A percentile compares a stretch with the other conserved stretches of the same genome.
These are phyloP conservation scores for Porites divaricata DNA, from an alignment of 92 coral and sea anemone genomes.

Conservation along the genomic window DNA sequence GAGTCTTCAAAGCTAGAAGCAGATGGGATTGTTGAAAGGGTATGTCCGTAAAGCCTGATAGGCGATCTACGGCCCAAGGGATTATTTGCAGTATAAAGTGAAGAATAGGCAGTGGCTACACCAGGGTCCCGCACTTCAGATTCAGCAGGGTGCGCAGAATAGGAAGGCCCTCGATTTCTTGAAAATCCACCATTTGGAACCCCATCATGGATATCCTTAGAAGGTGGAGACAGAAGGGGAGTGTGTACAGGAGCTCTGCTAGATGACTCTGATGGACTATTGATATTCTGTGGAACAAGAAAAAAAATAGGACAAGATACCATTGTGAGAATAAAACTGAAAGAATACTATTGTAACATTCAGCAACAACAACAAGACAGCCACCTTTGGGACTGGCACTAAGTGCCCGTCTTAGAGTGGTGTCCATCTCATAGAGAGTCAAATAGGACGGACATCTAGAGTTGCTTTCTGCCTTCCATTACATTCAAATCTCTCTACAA, in stretches of 20 bases:
- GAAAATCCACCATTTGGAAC: neutral
- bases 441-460: too few species aligned
- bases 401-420: too few species aligned
- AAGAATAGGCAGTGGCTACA: slow-evolving; percentile 17
- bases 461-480: too few species aligned
- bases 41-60: slow-evolving; percentile 8
- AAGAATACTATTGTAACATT: too few species aligned
- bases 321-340: neutral
- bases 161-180: slow-evolving; percentile 11
- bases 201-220: slow-evolving; percentile 19
- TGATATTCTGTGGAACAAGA: slow-evolving; percentile 2
- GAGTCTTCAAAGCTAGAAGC: slow-evolving; percentile 79
- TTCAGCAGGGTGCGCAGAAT: neutral
- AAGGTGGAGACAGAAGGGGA: slow-evolving; percentile 36
- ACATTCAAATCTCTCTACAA: too few species aligned
- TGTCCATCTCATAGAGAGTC: too few species aligned
- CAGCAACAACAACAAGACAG: too few species aligned
- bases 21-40: slow-evolving; percentile 34
- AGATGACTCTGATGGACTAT: neutral
- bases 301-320: neutral
- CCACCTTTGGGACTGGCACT: too few species aligned
- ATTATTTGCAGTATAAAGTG: slow-evolving; percentile 25
- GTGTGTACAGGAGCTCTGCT: slow-evolving; percentile 17
- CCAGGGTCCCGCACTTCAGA: neutral
- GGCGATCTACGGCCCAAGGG: slow-evolving; percentile 27